These are phyloP conservation scores for Potorous gilbertii DNA, from an alignment of 2,797 vertebrate genomes.

Conservation along the genomic window DNA sequence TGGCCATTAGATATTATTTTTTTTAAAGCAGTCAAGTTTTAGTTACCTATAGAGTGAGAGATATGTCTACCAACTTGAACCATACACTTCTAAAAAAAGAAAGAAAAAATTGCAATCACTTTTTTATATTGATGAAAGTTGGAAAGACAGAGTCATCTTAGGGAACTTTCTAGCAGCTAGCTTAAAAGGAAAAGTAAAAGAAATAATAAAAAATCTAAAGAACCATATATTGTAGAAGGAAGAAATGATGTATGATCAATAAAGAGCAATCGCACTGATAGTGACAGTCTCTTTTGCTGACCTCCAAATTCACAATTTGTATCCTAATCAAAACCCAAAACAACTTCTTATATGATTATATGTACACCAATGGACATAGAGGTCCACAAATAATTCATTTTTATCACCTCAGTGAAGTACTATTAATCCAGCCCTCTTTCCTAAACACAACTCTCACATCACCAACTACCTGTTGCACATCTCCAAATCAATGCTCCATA, in stretches of 20 bases:
- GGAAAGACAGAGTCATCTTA: slow-evolving; percentile 27
- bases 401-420: too few species aligned
- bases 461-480: too few species aligned
- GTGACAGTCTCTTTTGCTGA: not conserved
- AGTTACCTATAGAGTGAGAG: not conserved
- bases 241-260: slow-evolving; percentile 32
- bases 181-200: not conserved
- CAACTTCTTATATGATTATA: not conserved
- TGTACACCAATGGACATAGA: not conserved
- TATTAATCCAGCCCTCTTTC: too few species aligned
- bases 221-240: not conserved
- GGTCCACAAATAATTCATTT: too few species aligned
- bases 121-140: slow-evolving; percentile 25
- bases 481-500: too few species aligned
- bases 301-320: slow-evolving; percentile 18
- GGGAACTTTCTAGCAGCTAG: slow-evolving; percentile 29
- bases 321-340: slow-evolving; percentile 10
- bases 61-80: not conserved
- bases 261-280: not conserved
- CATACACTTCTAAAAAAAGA: not conserved
- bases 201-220: not conserved
- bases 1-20: not conserved
- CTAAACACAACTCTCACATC: too few species aligned
- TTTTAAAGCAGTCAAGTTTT: slow-evolving; percentile 12
- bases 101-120: not conserved